Percentiles rank a stretch among this genome's conserved stretches.
These are phyloP conservation scores for Grapholita molesta DNA, from an alignment of 1,140 invertebrate species.

Conservation along the genomic window DNA sequence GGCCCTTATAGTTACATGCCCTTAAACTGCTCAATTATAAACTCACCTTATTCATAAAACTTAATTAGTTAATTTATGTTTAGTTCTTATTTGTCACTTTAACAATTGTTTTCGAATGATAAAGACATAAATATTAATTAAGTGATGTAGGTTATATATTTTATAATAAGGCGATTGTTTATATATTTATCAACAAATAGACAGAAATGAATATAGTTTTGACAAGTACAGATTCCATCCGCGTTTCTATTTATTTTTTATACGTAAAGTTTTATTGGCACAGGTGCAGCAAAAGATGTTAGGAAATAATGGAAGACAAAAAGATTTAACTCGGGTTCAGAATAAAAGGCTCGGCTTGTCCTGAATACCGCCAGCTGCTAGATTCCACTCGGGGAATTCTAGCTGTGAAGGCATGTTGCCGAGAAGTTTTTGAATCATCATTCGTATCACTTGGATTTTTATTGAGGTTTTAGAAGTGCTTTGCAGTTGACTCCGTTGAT, in stretches of 20 bases:
- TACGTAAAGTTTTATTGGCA: neutral
- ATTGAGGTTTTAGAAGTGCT: neutral
- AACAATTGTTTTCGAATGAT: too few species aligned
- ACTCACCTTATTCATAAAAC: too few species aligned
- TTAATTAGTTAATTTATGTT: too few species aligned
- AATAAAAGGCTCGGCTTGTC: constrained; percentile 3
- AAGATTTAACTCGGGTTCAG: neutral
- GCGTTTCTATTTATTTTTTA: neutral
- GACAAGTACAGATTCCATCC: too few species aligned
- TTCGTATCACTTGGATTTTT: neutral
- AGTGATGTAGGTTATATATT: too few species aligned
- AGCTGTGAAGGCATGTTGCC: neutral
- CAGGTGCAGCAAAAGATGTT: neutral
- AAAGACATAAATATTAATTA: too few species aligned
- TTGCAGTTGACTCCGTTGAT: neutral
- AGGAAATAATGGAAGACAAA: constrained; percentile 4
- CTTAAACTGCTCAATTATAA: too few species aligned
- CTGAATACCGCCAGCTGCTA: constrained; percentile 5
- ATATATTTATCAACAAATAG: too few species aligned
- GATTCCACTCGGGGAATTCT: neutral
- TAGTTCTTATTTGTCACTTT: too few species aligned
- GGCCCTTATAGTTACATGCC: too few species aligned
- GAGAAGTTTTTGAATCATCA: constrained; percentile 9
- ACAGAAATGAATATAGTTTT: too few species aligned
- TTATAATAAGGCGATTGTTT: too few species aligned